Percentiles rank a stretch among this genome's conserved stretches.
phyloP scores from a whole-genome alignment of 2,888 invertebrate genomes.

The Eurois occulta region DNA sequence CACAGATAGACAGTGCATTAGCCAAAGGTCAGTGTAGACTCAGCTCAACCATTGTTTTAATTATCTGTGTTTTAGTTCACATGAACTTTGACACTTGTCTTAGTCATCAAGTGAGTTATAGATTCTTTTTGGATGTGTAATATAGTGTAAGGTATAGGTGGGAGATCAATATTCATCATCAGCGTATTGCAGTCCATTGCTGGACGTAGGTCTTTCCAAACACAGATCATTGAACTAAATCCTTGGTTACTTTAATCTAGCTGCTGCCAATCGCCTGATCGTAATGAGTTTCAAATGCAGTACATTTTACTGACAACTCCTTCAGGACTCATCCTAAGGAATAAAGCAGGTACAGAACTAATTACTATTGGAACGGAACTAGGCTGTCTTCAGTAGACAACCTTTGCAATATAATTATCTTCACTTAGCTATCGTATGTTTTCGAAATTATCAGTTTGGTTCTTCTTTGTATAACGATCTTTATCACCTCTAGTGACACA shows the following conservation, averaged over 20 bases:
- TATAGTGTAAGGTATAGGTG: neutral
- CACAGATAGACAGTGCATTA: constrained; percentile 87
- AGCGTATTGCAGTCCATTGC: neutral
- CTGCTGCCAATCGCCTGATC: neutral
- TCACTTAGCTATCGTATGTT: neutral
- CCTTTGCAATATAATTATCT: neutral
- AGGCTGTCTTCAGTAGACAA: neutral
- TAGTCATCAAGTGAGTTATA: constrained; percentile 28
- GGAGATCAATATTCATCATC: neutral
- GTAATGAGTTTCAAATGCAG: neutral
- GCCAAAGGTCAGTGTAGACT: constrained; percentile 74
- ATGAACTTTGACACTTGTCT: constrained; percentile 60
- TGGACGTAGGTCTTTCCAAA: neutral
- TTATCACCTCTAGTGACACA: neutral
- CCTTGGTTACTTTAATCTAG: neutral
- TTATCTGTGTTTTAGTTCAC: constrained; percentile 61
- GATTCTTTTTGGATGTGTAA: constrained; percentile 15
- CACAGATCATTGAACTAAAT: neutral
- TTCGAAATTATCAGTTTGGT: neutral
- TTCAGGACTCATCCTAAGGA: neutral
- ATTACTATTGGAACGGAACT: neutral
- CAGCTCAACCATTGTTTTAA: constrained; percentile 67
- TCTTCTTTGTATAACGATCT: neutral
- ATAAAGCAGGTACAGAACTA: neutral
- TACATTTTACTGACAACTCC: neutral